A percentile compares a stretch with the other conserved stretches of the same genome.
Conservation (phyloP, 1,140 invertebrate genomes). For the Cheumatopsyche charites region DNA sequence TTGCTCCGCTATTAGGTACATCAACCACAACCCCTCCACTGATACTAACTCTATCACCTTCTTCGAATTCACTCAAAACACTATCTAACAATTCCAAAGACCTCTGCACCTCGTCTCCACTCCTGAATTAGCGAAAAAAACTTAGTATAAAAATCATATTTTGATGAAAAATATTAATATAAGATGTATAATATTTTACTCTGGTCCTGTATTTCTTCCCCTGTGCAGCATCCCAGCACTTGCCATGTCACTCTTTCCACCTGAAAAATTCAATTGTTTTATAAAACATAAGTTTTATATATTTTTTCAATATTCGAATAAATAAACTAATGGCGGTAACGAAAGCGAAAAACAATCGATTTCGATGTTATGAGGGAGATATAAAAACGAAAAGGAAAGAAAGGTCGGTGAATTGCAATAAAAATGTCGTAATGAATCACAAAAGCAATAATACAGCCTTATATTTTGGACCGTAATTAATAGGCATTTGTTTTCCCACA, state of each 20-base stretch:
- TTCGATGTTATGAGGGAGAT: neutral
- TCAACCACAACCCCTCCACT: conserved; percentile 54
- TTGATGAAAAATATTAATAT: neutral
- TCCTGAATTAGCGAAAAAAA: conserved; percentile 61
- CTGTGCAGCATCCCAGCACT: conserved; percentile 63
- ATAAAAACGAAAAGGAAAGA: too few relatives aligned
- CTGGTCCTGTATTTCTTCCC: conserved; percentile 62
- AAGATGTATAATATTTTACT: conserved; percentile 53
- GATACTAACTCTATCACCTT: conserved; percentile 61
- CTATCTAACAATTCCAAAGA: conserved; percentile 84
- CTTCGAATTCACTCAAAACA: conserved; percentile 87
- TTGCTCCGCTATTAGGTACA: conserved; percentile 52
- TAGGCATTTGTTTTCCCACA: conserved; percentile 39
- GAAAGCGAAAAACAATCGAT: conserved; percentile 8
- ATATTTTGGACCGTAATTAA: conserved; percentile 36
- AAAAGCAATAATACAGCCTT: conserved; percentile 37
- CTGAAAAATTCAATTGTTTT: conserved; percentile 48
- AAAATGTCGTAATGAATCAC: conserved; percentile 41
- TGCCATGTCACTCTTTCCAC: conserved; percentile 61
- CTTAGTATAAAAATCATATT: neutral
- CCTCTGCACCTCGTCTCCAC: conserved; percentile 79
- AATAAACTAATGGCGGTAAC: conserved; percentile 5
- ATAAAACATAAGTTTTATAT: neutral
- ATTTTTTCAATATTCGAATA: neutral
- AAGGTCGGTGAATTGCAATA: conserved; percentile 25